Percentiles rank a stretch among this genome's conserved stretches.
phyloP scores from a whole-genome alignment of 2,113 vertebrate species.

The Dunckerocampus dactyliophorus region DNA sequence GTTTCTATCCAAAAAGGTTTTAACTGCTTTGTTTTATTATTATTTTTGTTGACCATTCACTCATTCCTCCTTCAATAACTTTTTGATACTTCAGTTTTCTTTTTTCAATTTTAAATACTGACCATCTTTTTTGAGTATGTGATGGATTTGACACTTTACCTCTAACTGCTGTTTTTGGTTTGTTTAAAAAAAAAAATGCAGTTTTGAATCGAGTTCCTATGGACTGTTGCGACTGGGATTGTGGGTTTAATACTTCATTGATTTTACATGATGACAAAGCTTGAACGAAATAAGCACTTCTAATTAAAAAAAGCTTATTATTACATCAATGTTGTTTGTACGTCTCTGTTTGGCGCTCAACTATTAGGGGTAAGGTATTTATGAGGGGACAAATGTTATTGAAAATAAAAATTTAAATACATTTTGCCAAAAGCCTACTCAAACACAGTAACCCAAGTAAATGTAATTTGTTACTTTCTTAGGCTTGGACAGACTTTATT shows the following conservation, averaged over 20 bases:
- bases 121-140: conserved; percentile 5
- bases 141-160: conserved; percentile 25
- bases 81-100: neutral
- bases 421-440: too few species aligned
- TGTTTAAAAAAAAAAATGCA: neutral
- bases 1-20: neutral
- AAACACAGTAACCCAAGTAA: too few species aligned
- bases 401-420: too few species aligned
- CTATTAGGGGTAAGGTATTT: too few species aligned
- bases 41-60: neutral
- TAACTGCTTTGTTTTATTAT: conserved; percentile 1
- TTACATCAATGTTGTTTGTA: neutral
- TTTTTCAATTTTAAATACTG: conserved; percentile 8
- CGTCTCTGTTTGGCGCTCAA: too few species aligned
- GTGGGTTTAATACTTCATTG: conserved; percentile 14
- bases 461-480: too few species aligned
- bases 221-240: conserved; percentile 16
- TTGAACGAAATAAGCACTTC: conserved; percentile 51
- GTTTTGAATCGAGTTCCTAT: conserved; percentile 11
- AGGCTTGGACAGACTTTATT: too few species aligned
- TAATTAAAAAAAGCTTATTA: conserved; percentile 47
- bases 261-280: conserved; percentile 57
- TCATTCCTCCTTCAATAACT: conserved; percentile 3
- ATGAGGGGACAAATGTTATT: too few species aligned
- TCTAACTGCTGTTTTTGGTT: conserved; percentile 15